phyloP scores from a whole-genome alignment of 2,797 vertebrate species.

The Halcyon badia region DNA sequence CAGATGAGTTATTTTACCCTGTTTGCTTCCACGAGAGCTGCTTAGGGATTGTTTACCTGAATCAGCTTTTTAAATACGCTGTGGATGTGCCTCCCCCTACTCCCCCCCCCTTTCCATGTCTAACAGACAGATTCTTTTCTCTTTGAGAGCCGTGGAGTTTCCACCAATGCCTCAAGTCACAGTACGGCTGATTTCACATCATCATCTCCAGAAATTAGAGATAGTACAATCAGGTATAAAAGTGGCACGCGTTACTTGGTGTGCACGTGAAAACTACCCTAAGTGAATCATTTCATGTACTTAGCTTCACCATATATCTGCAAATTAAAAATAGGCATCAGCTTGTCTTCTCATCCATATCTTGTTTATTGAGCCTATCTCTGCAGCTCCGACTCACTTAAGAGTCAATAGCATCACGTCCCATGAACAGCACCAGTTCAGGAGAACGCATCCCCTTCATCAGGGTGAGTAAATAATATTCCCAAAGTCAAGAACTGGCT shows the following conservation, averaged over 20 bases:
- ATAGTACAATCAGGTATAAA: background rate
- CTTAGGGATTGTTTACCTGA: background rate
- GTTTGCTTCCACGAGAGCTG: background rate
- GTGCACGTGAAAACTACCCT: background rate
- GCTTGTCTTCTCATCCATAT: constrained; percentile 1
- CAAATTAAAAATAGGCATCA: constrained; percentile 29
- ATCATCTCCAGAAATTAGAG: background rate
- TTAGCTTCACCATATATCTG: background rate
- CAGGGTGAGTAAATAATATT: background rate
- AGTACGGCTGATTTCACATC: background rate
- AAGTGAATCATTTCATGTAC: constrained; percentile 31
- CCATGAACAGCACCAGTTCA: background rate
- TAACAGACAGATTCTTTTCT: background rate
- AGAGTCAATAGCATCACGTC: background rate
- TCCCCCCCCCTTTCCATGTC: background rate
- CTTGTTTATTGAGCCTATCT: background rate
- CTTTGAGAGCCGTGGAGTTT: background rate
- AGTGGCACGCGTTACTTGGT: background rate
- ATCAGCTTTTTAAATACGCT: background rate
- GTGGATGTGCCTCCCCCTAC: background rate
- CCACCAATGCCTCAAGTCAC: background rate
- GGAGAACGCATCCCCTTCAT: background rate
- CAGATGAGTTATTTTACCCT: background rate
- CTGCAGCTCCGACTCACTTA: background rate
- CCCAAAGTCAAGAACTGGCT: background rate